Base-by-base conservation (phyloP, 2,797 vertebrate genomes). In the Acridotheres tristis region DNA sequence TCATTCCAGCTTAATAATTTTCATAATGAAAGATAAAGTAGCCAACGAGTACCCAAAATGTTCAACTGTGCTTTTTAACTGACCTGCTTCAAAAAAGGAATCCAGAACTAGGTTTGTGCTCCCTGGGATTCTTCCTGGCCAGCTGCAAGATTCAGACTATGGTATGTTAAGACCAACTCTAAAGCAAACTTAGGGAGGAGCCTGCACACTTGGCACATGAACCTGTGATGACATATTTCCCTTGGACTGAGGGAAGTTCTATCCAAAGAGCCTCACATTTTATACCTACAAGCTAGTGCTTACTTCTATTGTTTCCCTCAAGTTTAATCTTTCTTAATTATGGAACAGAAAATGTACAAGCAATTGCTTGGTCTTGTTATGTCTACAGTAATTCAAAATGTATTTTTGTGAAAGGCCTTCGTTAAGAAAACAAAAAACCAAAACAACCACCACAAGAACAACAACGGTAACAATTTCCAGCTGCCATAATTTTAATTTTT, bases 161-260 rank as follows among this genome's bases (percentile, higher is more conserved):
- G 45, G 83, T 91, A 94, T 73, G 67, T 69, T 91, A 84, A 92
- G 63, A 79, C 69, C 91, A 95, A 45, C 59, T 79, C 89, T 71
- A 96, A 79, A 88, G 77, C 40, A 94, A 94, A 87, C 30, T 65
- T 20, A 13, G 94, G 94, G 94, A 96, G 95, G 95, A 97, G 95
- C 86, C 81, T 91, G 86, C 68, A 80, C 63, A 62, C 83, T 96
- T 95, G 94, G 94, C 94, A 90, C 18, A 3, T 72, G 93, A 96
- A 95, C 90, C 83, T 92, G 77, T 1, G 59, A 94, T 91, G 94
- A 96, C 94, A 90, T 93, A 94, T 93, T 93, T 94, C 91, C 86
- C 61, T 90, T 89, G 85, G 90, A 96, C 78, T 12, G 78, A 94
- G 62, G 62, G 89, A 43, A 94, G 62, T 61, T 90, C 85, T 75